Evolutionary conservation across 2,797 vertebrate genomes (phyloP), one percentile per base, ranked within the genome.

Genomic region (Typhlichthys eigenmanni): DNA sequence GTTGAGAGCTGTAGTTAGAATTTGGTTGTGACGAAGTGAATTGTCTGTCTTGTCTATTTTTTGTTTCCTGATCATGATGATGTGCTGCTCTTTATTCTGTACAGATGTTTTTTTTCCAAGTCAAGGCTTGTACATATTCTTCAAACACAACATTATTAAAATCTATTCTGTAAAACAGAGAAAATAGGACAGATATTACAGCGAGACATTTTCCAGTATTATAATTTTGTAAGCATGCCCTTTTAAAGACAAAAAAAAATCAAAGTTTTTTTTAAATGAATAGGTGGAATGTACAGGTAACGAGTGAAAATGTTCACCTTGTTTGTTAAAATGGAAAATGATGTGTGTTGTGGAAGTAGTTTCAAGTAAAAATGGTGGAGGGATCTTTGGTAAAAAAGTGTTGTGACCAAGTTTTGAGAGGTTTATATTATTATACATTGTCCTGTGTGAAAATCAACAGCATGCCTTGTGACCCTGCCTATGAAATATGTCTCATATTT

Each of bases 381-480:
- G 66, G 69, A 47, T 70, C 9, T 70, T 65, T 60, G 61, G 38
- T 53, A 52, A 46, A 57, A 68, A 53, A n/a, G 66, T 62, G 54
- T 71, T 43, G 60, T 68, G 69, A 70, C 34, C 58, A 55, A n/a
- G 65, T 52, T 61, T 60, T 13, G 64, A 55, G 11, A 46, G 4
- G 50, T 4, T 54, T 62, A 62, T 63, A 65, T 69, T 43, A 43
- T 47, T 81, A n/a, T 56, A 77, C 70, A 72, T 84, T 74, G 77
- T 90, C 75, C 79, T 71, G 80, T 88, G 83, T 88, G 85, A 73
- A 88, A 81, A 48, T 81, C 69, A 46, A 78, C 80, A 80, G 90
- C 89, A 90, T 90, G 89, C 82, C 80, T 84, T 86, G 86, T 71
- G 76, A 72, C 78, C 83, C 87, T 80, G 79, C 82, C 66, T 81